Evolutionary conservation across 2,888 invertebrate species (phyloP), one percentile per base, ranked within the genome.

Genomic region (Lithophane ornitopus): DNA sequence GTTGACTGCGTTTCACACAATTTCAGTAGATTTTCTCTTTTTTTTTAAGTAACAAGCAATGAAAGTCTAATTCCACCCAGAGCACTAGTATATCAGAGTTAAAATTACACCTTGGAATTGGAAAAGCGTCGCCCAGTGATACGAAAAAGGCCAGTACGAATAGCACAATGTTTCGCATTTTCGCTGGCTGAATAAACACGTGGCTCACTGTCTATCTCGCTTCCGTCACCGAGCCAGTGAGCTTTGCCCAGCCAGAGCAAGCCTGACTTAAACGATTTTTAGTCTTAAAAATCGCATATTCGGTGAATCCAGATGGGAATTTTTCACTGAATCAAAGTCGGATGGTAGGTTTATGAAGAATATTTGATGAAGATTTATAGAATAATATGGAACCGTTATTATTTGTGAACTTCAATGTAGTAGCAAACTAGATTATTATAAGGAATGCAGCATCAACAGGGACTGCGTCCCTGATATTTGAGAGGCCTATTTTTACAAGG

Each of bases 201-300:
- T 79, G 81, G 83, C 71, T 72, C 79, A 73, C 80, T 87, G 80
- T 82, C 88, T 87, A 87, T 87, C 86, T 88, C 70, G 76, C 77
- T 82, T 81, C 86, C 85, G 85, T 86, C 88, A 85, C 85, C 78
- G 80, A 86, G 76, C 87, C 87, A 88, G 75, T 86, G 88, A 88
- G 81, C 82, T 88, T 80, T 83, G 83, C 81, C 78, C 80, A 83
- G 70, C 81, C 80, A 72, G 73, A 76, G 76, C 78, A 74, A 76
- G 74, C 65, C 76, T 70, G 76, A 81, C 84, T 84, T 81, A 78
- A 81, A 80, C 74, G 80, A 84, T 81, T 87, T 86, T 83, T 78
- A 77, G 74, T 82, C 76, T 79, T 74, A 68, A 68, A 68, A 83
- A 84, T 82, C 75, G 84, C 76, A 79, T 68, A 77, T 78, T 68